Conservation (phyloP, 2,888 invertebrate genomes). For the Aethes cnicana region DNA sequence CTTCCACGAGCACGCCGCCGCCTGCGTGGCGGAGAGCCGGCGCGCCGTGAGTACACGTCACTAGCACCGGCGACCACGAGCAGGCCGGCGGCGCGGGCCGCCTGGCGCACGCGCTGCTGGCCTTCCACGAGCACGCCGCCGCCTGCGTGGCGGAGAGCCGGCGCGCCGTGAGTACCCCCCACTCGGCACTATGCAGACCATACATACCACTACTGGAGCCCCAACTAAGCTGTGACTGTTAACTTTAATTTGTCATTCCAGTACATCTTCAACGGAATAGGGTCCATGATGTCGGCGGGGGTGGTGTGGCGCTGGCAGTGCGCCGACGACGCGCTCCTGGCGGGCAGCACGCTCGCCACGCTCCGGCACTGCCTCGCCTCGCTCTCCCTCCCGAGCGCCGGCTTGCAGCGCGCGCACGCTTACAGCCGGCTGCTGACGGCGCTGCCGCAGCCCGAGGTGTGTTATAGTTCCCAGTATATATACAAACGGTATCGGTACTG, state of each 20-base stretch:
- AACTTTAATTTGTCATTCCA: constrained; percentile 62
- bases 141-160: constrained; percentile 32
- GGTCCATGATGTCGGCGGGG: constrained; percentile 90
- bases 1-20: constrained; percentile 89
- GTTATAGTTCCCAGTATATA: too few species aligned
- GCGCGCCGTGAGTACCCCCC: constrained; percentile 44
- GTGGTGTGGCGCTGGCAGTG: constrained; percentile 75
- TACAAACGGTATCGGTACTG: too few species aligned
- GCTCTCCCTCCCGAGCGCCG: constrained; percentile 63
- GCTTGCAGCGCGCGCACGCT: constrained; percentile 92
- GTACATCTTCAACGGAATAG: constrained; percentile 95
- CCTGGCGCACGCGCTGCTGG: constrained; percentile 61
- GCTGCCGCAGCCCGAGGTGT: constrained; percentile 87
- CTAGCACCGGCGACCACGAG: too few species aligned
- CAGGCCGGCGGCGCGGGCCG: constrained; percentile 55
- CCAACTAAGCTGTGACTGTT: too few species aligned
- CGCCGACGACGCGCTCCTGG: constrained; percentile 39
- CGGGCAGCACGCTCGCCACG: constrained; percentile 54
- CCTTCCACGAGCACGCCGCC: constrained; percentile 62
- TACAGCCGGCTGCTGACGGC: constrained; percentile 94
- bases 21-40: constrained; percentile 85
- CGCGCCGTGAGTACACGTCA: too few species aligned
- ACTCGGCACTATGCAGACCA: not conserved
- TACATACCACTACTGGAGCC: too few species aligned
- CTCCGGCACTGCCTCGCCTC: constrained; percentile 73